A percentile compares a stretch with the other conserved stretches of the same genome.
Evolutionary conservation across 2,797 vertebrate species (phyloP).

Genomic region (Melanotaenia nigrans): DNA sequence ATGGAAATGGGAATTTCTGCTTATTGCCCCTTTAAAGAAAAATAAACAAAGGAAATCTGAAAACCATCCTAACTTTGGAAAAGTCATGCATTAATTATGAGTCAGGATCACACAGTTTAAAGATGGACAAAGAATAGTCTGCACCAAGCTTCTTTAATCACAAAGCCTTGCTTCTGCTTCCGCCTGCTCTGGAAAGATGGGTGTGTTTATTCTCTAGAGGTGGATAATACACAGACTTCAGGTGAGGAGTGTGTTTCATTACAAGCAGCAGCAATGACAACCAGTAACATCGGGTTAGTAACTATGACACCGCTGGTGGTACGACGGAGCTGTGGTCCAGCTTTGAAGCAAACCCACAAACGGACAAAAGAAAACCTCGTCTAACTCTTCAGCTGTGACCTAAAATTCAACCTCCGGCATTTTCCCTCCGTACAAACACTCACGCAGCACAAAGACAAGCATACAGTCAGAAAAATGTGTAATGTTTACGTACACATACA

Average conservation of each 20-base stretch:
- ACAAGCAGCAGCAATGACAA: conserved; percentile 29
- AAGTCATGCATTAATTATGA: background rate
- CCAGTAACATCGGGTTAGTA: conserved; percentile 16
- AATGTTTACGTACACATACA: conserved; percentile 61
- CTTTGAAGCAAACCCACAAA: conserved; percentile 36
- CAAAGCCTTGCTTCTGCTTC: conserved; percentile 4
- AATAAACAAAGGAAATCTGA: background rate
- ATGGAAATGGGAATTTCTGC: too few species aligned
- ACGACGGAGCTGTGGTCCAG: conserved; percentile 46
- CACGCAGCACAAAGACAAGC: conserved; percentile 66
- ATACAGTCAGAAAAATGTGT: conserved; percentile 67
- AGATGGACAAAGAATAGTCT: conserved; percentile 1
- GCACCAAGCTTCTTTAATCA: background rate
- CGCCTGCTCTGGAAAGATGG: background rate
- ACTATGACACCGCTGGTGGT: conserved; percentile 28
- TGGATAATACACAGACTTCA: conserved; percentile 29
- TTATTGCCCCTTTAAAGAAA: background rate
- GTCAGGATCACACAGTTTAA: conserved; percentile 18
- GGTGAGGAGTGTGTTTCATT: conserved; percentile 30
- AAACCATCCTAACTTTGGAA: conserved; percentile 15
- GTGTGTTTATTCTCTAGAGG: conserved; percentile 19
- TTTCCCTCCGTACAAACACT: conserved; percentile 38
- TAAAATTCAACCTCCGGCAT: conserved; percentile 17
- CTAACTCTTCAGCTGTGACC: conserved; percentile 27
- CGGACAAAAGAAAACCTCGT: conserved; percentile 16